Percentiles rank a stretch among this genome's conserved stretches.
Conservation (phyloP, 2,888 invertebrate species). For the Drosophila suboccidentalis region DNA sequence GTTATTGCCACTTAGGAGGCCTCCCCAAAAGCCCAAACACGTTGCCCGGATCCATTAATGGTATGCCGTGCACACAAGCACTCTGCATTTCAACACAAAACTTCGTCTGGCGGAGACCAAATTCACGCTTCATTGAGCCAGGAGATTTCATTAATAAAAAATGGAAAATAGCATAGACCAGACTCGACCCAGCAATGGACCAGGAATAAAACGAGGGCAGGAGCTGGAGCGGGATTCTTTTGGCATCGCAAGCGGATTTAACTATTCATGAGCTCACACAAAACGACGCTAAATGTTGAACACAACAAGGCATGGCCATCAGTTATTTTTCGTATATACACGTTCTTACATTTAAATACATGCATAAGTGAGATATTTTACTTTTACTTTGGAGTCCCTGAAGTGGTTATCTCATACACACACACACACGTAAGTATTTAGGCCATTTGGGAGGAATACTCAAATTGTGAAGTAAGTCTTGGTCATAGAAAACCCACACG, state of each 20-base stretch:
- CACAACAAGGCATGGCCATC: conserved; percentile 26
- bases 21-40: conserved; percentile 34
- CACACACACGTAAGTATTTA: background rate
- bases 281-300: conserved; percentile 52
- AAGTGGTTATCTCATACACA: conserved; percentile 13
- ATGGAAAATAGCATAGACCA: conserved; percentile 62
- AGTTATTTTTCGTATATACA: conserved; percentile 19
- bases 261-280: conserved; percentile 76
- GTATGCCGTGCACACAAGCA: conserved; percentile 12
- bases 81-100: conserved; percentile 28
- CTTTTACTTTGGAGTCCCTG: conserved; percentile 12
- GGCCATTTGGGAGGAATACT: conserved; percentile 19
- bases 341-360: conserved; percentile 51
- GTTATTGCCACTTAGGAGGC: conserved; percentile 59
- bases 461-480: conserved; percentile 14
- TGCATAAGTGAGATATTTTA: conserved; percentile 55
- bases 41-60: conserved; percentile 65
- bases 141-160: conserved; percentile 82
- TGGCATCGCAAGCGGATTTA: conserved; percentile 66
- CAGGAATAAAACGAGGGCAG: background rate
- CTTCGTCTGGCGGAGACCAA: conserved; percentile 29
- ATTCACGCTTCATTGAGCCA: conserved; percentile 81
- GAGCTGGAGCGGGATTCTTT: conserved; percentile 3
- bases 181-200: background rate
- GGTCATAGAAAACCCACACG: conserved; percentile 2